phyloP scores from a whole-genome alignment of 92 coral and sea anemone genomes.

The Epizoanthus stellaris region DNA sequence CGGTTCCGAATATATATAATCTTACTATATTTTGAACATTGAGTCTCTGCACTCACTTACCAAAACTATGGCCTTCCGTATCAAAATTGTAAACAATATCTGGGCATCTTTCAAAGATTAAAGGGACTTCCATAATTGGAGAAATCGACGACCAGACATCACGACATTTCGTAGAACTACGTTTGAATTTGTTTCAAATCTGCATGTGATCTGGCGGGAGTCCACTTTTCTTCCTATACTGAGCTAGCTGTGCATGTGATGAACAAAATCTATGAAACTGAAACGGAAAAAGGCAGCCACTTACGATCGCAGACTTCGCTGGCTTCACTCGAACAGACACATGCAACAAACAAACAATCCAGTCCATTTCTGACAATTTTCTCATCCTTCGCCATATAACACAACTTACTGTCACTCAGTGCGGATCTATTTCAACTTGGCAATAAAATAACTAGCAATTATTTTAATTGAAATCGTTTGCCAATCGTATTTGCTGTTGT shows the following conservation, averaged over 20 bases:
- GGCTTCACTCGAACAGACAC: conserved; percentile 26
- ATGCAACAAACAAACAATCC: background rate
- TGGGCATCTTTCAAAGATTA: background rate
- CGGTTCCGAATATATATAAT: conserved; percentile 1
- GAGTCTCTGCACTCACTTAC: background rate
- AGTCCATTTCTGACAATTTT: background rate
- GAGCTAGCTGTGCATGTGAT: background rate
- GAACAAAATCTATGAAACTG: conserved; percentile 17
- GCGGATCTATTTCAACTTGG: background rate
- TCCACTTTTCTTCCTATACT: background rate
- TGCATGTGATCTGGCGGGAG: background rate
- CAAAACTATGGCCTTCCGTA: conserved; percentile 1
- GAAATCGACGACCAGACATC: background rate
- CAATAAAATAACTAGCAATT: background rate
- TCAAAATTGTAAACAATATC: conserved; percentile 2
- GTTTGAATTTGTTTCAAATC: background rate
- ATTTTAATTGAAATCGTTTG: background rate
- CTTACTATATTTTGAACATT: background rate
- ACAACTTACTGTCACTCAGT: background rate
- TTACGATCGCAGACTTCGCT: conserved; percentile 34
- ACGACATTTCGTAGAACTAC: background rate
- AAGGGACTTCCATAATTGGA: background rate
- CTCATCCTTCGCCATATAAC: background rate
- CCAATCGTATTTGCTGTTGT: conserved; percentile 11
- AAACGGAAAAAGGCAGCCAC: conserved; percentile 14